Base-by-base conservation (phyloP, 1,140 invertebrate genomes). In the Lepidurus apus region DNA sequence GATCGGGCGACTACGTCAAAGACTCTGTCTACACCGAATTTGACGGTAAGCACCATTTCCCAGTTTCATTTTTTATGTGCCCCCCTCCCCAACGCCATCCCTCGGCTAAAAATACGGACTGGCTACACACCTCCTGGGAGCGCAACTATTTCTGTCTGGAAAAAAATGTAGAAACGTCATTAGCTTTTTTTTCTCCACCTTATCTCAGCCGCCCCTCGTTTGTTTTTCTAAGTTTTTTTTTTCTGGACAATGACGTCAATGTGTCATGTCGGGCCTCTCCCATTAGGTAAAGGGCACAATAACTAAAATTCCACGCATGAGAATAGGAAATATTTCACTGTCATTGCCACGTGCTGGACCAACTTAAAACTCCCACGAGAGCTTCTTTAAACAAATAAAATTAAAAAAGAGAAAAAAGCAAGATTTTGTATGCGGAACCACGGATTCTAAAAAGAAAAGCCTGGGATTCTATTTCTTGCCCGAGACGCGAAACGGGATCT, bases 1-100 rank as follows among this genome's bases (percentile, higher is more conserved):
- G 91, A 45, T 91, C 91, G 45, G 90, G 89, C 76, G 89, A 90
- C 7, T 86, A 87, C 80, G 82, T 91, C 42, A 88, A 89, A 82
- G 88, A 90, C 74, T 85, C 84, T 47, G 83, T 87, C 78, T 91
- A 90, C 84, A 87, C 87, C 73, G 90, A 91, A 81, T 92, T 91
- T 86, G 90, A 91, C 86, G 90, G 91, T 91, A 85, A 86, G 85
- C 83, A 34, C 74, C 65, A 43, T 78, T 79, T 21, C 26, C 43
- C n/a, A n/a, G 42, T 24, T 13, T 34, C 42, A 24, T 44, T 13
- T 24, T 43, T 44, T 11, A 24, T 10, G 21, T 26, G 42, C 10
- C 24, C 44, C 42, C 47, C 21, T 76, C 24, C 13, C 21, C 17
- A 11, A 53, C 17, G 17, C 74, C 11, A 0, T 43, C 43, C 74